Conservation (phyloP, 1,140 invertebrate species). For the Phymorhynchus buccinoides region DNA sequence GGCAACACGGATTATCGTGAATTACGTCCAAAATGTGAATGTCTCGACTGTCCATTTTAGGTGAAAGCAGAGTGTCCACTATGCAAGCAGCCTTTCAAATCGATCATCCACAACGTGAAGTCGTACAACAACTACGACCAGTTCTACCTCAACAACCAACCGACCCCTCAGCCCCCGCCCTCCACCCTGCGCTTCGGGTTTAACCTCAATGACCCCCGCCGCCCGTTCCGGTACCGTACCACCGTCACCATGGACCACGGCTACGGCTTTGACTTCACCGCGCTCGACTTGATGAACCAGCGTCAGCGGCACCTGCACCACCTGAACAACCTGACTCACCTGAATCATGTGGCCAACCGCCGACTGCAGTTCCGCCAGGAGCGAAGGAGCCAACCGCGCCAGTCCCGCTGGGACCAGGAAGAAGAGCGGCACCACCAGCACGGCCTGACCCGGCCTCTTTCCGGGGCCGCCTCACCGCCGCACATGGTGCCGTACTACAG, state of each 20-base stretch:
- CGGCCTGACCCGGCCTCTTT: too few relatives aligned
- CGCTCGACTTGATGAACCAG: too few relatives aligned
- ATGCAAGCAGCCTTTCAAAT: slow-evolving; percentile 92
- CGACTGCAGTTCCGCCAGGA: too few relatives aligned
- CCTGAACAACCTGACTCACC: too few relatives aligned
- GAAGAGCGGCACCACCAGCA: too few relatives aligned
- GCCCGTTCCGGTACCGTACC: slow-evolving; percentile 50
- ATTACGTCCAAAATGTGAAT: too few relatives aligned
- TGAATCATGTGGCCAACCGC: too few relatives aligned
- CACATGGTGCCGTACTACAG: not conserved
- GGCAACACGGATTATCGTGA: too few relatives aligned
- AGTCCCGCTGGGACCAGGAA: too few relatives aligned
- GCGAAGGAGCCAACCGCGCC: slow-evolving; percentile 51
- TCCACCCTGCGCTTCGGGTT: slow-evolving; percentile 14
- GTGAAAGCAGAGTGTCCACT: slow-evolving; percentile 91
- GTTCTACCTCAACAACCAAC: slow-evolving; percentile 77
- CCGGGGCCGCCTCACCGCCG: too few relatives aligned
- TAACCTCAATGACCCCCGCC: slow-evolving; percentile 23
- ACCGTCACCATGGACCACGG: slow-evolving; percentile 60
- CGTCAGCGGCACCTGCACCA: too few relatives aligned
- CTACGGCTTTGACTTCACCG: too few relatives aligned
- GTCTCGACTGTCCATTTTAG: not conserved
- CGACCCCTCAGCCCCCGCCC: slow-evolving; percentile 33
- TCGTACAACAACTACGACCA: slow-evolving; percentile 91
- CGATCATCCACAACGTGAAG: slow-evolving; percentile 92